Conservation (phyloP, 2,888 invertebrate genomes). For the Callimorpha dominula region DNA sequence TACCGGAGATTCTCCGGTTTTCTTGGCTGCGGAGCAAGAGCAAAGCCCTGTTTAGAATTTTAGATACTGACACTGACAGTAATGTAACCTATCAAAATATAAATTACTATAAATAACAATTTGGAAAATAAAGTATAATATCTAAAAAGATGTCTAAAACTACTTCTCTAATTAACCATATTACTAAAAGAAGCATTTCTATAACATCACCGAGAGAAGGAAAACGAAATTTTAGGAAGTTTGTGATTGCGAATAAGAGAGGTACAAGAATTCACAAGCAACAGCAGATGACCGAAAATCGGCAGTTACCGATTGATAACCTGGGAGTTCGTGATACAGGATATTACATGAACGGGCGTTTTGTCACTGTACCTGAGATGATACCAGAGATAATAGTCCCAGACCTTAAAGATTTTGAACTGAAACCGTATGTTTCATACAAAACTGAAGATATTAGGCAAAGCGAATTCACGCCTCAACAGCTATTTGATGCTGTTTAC, state of each 20-base stretch:
- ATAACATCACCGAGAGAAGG: constrained; percentile 83
- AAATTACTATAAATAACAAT: neutral
- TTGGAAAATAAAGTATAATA: neutral
- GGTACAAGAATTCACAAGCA: constrained; percentile 90
- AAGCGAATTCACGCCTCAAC: constrained; percentile 93
- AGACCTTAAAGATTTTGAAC: constrained; percentile 92
- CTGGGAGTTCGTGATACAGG: constrained; percentile 91
- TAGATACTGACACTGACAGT: neutral
- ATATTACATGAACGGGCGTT: constrained; percentile 84
- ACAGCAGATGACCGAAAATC: constrained; percentile 86
- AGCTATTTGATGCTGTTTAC: constrained; percentile 94
- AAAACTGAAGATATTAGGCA: constrained; percentile 91
- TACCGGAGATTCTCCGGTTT: too few species aligned
- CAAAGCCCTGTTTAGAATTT: too few species aligned
- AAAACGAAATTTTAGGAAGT: constrained; percentile 94
- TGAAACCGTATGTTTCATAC: constrained; percentile 98
- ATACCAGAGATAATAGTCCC: constrained; percentile 97
- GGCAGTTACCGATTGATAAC: constrained; percentile 89
- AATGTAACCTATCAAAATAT: neutral
- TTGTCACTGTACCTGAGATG: constrained; percentile 92
- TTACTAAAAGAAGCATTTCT: constrained; percentile 74
- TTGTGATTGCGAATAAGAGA: constrained; percentile 91
- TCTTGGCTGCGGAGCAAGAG: too few species aligned
- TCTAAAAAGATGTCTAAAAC: constrained; percentile 73
- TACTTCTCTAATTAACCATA: constrained; percentile 65